Evolutionary conservation across 2,888 invertebrate genomes (phyloP).

Genomic region (Cancer borealis): DNA sequence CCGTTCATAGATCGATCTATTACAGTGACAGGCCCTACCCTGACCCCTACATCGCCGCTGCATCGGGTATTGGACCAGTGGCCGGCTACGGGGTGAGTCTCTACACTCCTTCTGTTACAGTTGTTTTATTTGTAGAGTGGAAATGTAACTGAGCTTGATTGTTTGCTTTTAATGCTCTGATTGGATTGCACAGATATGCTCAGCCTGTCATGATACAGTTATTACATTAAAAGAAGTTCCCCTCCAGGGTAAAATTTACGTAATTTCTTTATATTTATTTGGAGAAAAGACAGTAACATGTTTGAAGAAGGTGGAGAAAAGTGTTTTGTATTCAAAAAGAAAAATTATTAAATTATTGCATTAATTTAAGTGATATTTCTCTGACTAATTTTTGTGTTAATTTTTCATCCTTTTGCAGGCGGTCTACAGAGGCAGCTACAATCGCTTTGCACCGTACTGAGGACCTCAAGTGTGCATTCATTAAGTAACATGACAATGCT

Average conservation of each 20-base stretch:
- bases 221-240: not conserved
- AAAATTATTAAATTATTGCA: too few relatives aligned
- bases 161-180: not conserved
- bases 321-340: not conserved
- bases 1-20: slow-evolving; percentile 76
- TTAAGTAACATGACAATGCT: slow-evolving; percentile 76
- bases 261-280: not conserved
- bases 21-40: slow-evolving; percentile 77
- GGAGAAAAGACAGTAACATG: not conserved
- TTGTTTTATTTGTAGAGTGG: not conserved
- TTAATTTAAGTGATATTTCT: not conserved
- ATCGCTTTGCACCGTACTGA: slow-evolving; percentile 96
- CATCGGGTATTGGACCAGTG: slow-evolving; percentile 89
- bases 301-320: not conserved
- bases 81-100: slow-evolving; percentile 95
- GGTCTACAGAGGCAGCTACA: slow-evolving; percentile 95
- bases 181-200: not conserved
- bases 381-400: slow-evolving; percentile 49
- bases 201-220: slow-evolving; percentile 18
- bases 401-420: slow-evolving; percentile 84
- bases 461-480: slow-evolving; percentile 70
- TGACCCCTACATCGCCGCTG: slow-evolving; percentile 77
- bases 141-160: not conserved
- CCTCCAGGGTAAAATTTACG: not conserved
- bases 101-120: slow-evolving; percentile 30